These are phyloP conservation scores for Syngnathoides biaculeatus DNA, from an alignment of 2,113 vertebrate species.

Conservation along the genomic window DNA sequence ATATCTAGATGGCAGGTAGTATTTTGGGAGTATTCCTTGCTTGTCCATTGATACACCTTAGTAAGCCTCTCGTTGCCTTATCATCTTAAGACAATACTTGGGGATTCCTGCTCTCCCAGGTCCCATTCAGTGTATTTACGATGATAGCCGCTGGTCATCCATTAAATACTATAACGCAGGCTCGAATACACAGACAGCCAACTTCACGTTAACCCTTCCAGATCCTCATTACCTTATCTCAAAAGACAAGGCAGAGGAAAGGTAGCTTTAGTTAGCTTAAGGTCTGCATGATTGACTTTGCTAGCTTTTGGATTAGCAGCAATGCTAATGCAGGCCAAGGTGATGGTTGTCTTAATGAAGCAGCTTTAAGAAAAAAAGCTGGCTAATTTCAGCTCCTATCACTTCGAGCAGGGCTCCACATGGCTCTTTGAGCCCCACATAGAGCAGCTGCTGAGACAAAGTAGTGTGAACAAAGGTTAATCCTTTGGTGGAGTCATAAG, in stretches of 20 bases:
- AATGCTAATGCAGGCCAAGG: slow-evolving; percentile 59
- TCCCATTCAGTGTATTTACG: slow-evolving; percentile 36
- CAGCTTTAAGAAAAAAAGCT: slow-evolving; percentile 63
- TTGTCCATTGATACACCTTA: slow-evolving; percentile 53
- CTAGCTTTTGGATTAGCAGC: slow-evolving; percentile 62
- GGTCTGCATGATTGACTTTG: slow-evolving; percentile 63
- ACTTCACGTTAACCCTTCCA: slow-evolving; percentile 48
- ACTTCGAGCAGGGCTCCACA: slow-evolving; percentile 49
- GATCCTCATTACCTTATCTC: slow-evolving; percentile 67
- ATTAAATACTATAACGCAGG: slow-evolving; percentile 34
- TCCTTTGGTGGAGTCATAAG: slow-evolving; percentile 43
- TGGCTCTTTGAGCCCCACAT: slow-evolving; percentile 27
- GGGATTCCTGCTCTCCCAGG: slow-evolving; percentile 31
- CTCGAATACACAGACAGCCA: slow-evolving; percentile 31
- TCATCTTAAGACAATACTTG: slow-evolving; percentile 64
- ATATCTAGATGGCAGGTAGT: slow-evolving; percentile 65
- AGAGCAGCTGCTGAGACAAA: slow-evolving; percentile 62
- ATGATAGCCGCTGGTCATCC: slow-evolving; percentile 57
- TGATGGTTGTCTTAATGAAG: slow-evolving; percentile 66
- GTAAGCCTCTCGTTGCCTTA: slow-evolving; percentile 66
- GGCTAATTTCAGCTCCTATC: slow-evolving; percentile 71
- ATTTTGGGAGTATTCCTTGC: slow-evolving; percentile 43
- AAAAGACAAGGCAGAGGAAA: slow-evolving; percentile 46
- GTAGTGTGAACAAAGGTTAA: slow-evolving; percentile 59
- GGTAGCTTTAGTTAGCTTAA: slow-evolving; percentile 53